Evolutionary conservation across 1,140 invertebrate genomes (phyloP), one percentile per base, ranked within the genome.

Genomic region (Cotesia chilonis): DNA sequence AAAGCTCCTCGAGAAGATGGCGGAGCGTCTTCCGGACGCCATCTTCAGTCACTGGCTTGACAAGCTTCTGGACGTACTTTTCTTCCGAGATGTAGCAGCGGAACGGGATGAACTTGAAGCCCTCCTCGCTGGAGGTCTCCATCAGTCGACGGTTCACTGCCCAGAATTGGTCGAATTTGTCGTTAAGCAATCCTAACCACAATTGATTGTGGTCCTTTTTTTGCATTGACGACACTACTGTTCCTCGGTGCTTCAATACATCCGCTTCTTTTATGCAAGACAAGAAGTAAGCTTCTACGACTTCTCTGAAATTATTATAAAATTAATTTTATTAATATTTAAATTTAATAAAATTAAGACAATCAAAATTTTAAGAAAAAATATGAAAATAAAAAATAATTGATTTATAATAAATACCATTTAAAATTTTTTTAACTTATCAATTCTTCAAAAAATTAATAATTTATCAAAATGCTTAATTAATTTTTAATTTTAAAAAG

Each of bases 161-260:
- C 98, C 98, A 99, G 86, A 99, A 99, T 85, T 99, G 97, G 85
- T 99, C 97, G 88, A 99, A 99, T 88, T 98, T 98, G 83, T 99
- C 96, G 89, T 99, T 98, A 81, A 94, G 90, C 72, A 99, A 85
- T 35, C 97, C 97, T 54, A 94, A 89, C 97, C 97, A 99, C 4
- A 99, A 87, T 78, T 98, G 96, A 85, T 95, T 96, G 81, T 99
- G 97, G 81, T 99, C 98, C 84, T 98, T 98, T 81, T 97, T 97
- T 80, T 98, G 96, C 97, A 99, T 99, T 74, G 90, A 92, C 38
- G 95, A 95, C 60, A 98, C 94, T 9, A 99, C 91, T 85, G 96
- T 93, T 4, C 94, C 92, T 78, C 94, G 90, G 82, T 99, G 97
- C 86, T 99, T 99, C 0, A 99, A 85, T 4, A 96, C 93, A 89